These are phyloP conservation scores for Ptiloglossa arizonensis DNA, from an alignment of 1,140 invertebrate species.

Conservation along the genomic window DNA sequence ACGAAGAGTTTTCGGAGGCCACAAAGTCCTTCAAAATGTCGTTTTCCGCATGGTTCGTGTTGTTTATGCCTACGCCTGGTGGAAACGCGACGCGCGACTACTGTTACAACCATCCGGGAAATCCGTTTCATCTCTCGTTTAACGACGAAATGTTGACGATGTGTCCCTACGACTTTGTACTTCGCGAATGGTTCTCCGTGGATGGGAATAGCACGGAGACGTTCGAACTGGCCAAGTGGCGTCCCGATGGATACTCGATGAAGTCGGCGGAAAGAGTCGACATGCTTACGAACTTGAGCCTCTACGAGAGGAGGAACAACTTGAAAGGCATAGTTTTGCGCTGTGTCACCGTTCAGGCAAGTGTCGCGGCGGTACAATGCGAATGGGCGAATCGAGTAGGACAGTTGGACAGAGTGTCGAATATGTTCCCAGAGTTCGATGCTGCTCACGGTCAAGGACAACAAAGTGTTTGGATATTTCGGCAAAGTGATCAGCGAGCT, in stretches of 20 bases:
- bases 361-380: no score
- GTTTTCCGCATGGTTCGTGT: slow-evolving; percentile 38
- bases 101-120: slow-evolving; percentile 46
- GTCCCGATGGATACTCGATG: no score
- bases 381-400: no score
- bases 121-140: slow-evolving; percentile 58
- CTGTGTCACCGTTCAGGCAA: slow-evolving; percentile 39
- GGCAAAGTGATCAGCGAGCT: slow-evolving; percentile 22
- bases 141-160: slow-evolving; percentile 63
- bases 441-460: background rate
- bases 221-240: slow-evolving; percentile 26
- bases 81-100: background rate
- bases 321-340: slow-evolving; percentile 43
- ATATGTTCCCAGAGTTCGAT: slow-evolving; percentile 17
- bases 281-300: background rate
- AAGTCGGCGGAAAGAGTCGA: background rate
- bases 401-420: no score
- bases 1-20: slow-evolving; percentile 8
- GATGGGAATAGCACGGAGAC: slow-evolving; percentile 18
- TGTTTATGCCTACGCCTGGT: slow-evolving; percentile 21
- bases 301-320: slow-evolving; percentile 49
- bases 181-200: slow-evolving; percentile 67
- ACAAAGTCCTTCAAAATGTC: slow-evolving; percentile 33
- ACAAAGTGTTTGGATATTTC: background rate
- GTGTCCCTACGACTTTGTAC: slow-evolving; percentile 24